Evolutionary conservation across 2,888 invertebrate genomes (phyloP).

Genomic region (Silvanus unidentatus): DNA sequence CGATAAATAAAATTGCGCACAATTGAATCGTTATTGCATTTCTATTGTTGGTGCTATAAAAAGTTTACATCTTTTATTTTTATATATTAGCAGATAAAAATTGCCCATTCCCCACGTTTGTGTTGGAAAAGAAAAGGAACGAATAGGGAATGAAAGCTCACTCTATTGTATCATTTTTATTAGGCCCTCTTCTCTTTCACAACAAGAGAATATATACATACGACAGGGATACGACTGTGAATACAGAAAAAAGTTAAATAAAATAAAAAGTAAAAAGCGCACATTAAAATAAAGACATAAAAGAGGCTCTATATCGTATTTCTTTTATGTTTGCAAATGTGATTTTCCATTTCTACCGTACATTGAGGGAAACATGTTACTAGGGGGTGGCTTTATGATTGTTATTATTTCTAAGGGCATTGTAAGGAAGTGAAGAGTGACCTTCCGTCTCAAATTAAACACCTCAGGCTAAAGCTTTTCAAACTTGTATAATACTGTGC

Average conservation of each 20-base stretch:
- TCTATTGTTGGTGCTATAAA: slow-evolving; percentile 8
- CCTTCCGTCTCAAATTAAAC: slow-evolving; percentile 15
- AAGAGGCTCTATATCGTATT: slow-evolving; percentile 11
- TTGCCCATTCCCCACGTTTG: slow-evolving; percentile 25
- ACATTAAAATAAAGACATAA: slow-evolving; percentile 21
- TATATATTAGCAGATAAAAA: slow-evolving; percentile 30
- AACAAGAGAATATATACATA: too few relatives aligned
- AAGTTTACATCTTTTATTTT: slow-evolving; percentile 26
- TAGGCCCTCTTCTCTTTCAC: slow-evolving; percentile 1
- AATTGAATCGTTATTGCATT: slow-evolving; percentile 7
- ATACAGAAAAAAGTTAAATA: not conserved
- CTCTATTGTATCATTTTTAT: slow-evolving; percentile 26
- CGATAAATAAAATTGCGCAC: slow-evolving; percentile 9
- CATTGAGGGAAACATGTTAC: too few relatives aligned
- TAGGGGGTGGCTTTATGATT: slow-evolving; percentile 16
- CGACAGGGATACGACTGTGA: too few relatives aligned
- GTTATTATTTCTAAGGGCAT: too few relatives aligned
- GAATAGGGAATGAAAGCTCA: too few relatives aligned
- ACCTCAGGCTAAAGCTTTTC: slow-evolving; percentile 14
- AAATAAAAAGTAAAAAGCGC: slow-evolving; percentile 2
- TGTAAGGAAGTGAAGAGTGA: slow-evolving; percentile 12
- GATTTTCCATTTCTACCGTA: slow-evolving; percentile 12
- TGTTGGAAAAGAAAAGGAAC: slow-evolving; percentile 18
- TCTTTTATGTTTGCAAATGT: slow-evolving; percentile 24
- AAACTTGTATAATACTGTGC: slow-evolving; percentile 5